These are phyloP conservation scores for Podargus strigoides DNA, from an alignment of 2,797 vertebrate genomes.

Conservation along the genomic window DNA sequence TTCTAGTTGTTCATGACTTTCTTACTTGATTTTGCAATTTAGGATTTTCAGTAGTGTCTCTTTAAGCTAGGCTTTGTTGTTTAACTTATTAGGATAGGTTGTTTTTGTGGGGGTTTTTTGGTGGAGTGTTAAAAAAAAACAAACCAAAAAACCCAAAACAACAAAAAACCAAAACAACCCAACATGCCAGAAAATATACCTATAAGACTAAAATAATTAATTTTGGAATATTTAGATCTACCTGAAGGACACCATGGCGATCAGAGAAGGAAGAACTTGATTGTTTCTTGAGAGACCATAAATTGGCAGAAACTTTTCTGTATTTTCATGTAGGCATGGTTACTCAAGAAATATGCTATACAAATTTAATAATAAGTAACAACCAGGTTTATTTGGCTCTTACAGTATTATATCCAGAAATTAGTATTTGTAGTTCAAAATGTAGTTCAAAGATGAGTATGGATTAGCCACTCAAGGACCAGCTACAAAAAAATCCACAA, in stretches of 20 bases:
- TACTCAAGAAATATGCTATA: background rate
- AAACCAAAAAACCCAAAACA: too few species aligned
- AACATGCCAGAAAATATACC: too few species aligned
- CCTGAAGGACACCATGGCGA: background rate
- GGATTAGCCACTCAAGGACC: background rate
- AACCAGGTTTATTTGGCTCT: background rate
- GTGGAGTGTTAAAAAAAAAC: too few species aligned
- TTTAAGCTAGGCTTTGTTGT: background rate
- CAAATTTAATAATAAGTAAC: background rate
- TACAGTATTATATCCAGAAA: background rate
- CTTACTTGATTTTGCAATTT: background rate
- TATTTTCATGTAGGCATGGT: background rate
- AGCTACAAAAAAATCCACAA: background rate
- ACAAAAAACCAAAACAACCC: too few species aligned
- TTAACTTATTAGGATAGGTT: background rate
- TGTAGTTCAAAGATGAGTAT: background rate
- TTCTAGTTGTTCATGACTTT: background rate
- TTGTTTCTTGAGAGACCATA: background rate
- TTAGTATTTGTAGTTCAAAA: background rate
- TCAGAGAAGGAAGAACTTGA: background rate
- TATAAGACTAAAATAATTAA: rapidly evolving
- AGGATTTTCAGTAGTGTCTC: background rate
- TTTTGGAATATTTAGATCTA: background rate
- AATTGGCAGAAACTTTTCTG: background rate
- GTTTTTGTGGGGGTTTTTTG: background rate